These are phyloP conservation scores for Octopus sinensis DNA, from an alignment of 1,140 invertebrate species.

Conservation along the genomic window DNA sequence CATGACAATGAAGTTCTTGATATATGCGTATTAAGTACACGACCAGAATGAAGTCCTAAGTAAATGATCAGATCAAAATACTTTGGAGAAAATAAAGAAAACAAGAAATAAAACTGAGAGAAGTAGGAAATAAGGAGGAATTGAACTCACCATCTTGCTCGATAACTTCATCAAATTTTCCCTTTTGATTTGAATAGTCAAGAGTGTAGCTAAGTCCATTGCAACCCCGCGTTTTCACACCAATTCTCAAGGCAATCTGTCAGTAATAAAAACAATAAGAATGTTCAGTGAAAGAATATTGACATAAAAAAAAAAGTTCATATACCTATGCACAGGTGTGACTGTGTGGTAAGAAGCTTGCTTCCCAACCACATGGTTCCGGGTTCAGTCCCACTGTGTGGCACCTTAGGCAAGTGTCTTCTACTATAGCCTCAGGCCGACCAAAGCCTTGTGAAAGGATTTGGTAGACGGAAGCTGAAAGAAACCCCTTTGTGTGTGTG, in stretches of 20 bases:
- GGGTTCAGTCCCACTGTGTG: no score
- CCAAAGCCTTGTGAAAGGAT: no score
- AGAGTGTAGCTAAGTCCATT: conserved; percentile 97
- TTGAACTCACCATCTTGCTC: conserved; percentile 78
- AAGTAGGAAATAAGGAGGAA: background rate
- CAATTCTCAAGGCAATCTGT: conserved; percentile 79
- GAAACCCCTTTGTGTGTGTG: no score
- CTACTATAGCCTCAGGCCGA: no score
- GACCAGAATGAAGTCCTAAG: no score
- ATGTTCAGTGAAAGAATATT: conserved; percentile 16
- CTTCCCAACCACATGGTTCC: no score
- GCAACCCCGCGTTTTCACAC: conserved; percentile 93
- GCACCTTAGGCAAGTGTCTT: no score
- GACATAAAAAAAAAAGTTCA: background rate
- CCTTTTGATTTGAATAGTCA: conserved; percentile 89
- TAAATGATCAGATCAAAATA: background rate
- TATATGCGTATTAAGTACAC: no score
- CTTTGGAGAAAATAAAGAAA: background rate
- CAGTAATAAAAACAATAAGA: conserved; percentile 21
- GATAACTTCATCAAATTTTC: conserved; percentile 95
- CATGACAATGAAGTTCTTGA: no score
- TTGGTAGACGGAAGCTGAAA: no score
- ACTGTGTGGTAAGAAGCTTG: no score
- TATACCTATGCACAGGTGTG: no score
- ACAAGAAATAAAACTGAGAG: background rate